phyloP scores from a whole-genome alignment of 2,113 vertebrate genomes.

The Passer montanus region DNA sequence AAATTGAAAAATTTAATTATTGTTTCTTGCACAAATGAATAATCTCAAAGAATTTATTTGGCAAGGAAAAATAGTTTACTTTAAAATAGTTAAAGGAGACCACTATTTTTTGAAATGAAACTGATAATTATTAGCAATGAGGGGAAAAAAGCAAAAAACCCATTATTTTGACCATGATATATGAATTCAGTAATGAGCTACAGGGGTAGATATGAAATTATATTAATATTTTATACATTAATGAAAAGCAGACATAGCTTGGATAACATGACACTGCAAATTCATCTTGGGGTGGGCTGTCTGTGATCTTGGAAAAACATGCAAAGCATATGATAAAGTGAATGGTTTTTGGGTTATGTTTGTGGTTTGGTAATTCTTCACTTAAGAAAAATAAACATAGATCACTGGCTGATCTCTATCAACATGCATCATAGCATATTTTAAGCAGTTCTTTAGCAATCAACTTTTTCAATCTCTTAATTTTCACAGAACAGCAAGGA shows the following conservation, averaged over 20 bases:
- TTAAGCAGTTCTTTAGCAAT: background rate
- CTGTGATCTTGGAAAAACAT: background rate
- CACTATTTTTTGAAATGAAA: background rate
- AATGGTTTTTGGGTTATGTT: background rate
- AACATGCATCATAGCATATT: background rate
- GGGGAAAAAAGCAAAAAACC: fast-evolving
- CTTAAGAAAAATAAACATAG: background rate
- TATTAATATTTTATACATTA: background rate
- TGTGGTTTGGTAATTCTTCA: background rate
- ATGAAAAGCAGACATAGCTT: background rate
- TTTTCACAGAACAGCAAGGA: background rate
- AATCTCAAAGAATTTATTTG: background rate
- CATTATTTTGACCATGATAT: background rate
- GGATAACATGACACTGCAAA: background rate
- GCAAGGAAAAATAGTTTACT: background rate
- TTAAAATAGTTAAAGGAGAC: background rate
- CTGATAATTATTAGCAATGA: background rate
- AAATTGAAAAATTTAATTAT: background rate
- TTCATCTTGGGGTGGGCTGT: background rate
- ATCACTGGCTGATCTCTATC: background rate
- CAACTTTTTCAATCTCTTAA: background rate
- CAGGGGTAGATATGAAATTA: background rate
- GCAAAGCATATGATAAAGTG: background rate
- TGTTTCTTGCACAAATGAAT: slow-evolving; percentile 20
- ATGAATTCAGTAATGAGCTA: background rate